phyloP scores from a whole-genome alignment of 2,888 invertebrate genomes.

The Agriotes lineatus region DNA sequence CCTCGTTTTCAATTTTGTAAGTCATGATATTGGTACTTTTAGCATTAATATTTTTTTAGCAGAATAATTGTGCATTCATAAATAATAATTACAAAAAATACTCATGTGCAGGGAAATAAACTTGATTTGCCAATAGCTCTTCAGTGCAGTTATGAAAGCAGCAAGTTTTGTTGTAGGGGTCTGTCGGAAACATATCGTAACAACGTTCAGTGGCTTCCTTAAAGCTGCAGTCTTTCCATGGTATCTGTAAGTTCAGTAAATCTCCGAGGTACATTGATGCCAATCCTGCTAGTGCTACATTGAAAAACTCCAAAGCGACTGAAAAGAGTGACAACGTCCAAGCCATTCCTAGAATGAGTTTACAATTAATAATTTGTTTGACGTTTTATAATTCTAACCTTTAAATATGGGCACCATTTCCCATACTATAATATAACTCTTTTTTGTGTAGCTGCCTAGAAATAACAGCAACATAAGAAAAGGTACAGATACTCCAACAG shows the following conservation, averaged over 20 bases:
- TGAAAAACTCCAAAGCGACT: conserved; percentile 6
- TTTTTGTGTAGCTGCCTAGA: conserved; percentile 12
- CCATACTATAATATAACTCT: conserved; percentile 25
- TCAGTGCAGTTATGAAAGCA: not conserved
- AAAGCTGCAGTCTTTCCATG: conserved; percentile 23
- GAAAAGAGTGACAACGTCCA: conserved; percentile 12
- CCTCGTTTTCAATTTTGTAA: too few species aligned
- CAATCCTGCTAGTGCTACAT: conserved; percentile 4
- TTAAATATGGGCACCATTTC: conserved; percentile 4
- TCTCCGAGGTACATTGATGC: not conserved
- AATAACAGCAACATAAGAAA: not conserved
- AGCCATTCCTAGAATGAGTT: conserved; percentile 15
- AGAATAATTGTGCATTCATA: too few species aligned
- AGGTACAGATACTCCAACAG: not conserved
- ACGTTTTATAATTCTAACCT: not conserved
- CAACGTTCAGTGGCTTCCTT: not conserved
- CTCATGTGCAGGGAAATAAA: conserved; percentile 11
- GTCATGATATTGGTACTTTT: too few species aligned
- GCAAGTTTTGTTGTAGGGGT: not conserved
- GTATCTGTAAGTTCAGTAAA: not conserved
- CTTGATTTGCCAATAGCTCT: not conserved
- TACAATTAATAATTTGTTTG: not conserved
- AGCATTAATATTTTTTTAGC: too few species aligned
- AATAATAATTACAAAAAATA: conserved; percentile 25
- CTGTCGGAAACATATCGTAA: not conserved